Base-by-base conservation (phyloP, 2,888 invertebrate species). In the Caenorhabditis plicata region DNA sequence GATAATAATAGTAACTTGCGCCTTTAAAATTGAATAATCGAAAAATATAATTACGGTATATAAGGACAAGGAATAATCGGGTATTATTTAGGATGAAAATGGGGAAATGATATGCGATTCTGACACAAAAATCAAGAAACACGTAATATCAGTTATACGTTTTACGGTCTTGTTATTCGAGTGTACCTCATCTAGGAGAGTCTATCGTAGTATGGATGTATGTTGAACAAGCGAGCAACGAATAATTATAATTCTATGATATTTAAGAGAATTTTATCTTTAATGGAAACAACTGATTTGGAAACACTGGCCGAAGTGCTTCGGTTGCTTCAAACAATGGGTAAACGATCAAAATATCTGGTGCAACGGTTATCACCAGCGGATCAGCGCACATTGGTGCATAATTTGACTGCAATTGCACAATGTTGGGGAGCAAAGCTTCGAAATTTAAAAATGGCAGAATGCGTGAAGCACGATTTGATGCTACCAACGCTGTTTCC, bases 141-240 rank as follows among this genome's bases (percentile, higher is more conserved):
- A 53, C 13, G 50, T 45, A 13, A 42, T 67, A 9, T 25, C 64
- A 11, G 52, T 77, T 7, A 55, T 78, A 26, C 52, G 69, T 2
- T 78, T 78, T 60, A 75, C 77, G 17, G 62, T 69, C 5, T 60
- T 72, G 4, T 55, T 78, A 1, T 78, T 75, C 62, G 78, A 78
- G 40, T 75, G 74, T 58, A 75, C 74, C 1, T 74, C 74, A n/a
- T 71, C 75, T 1, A 48, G 78, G 22, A 62, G 75, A 2, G 53
- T 75, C 4, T 77, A 77, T 60, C 47, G 65, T 13, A 73, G 73
- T n/a, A 64, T 68, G 22, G 74, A 73, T 35, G 73, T 73, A 27
- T 35, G 61, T 43, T 47, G 39, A 39, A 26, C 13, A 33, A 9
- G 25, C 15, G 5, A 3, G 4, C 4, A n/a, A 27, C 4, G 2